These are phyloP conservation scores for Erythrocercus mccallii DNA, from an alignment of 2,113 vertebrate genomes.

Conservation along the genomic window DNA sequence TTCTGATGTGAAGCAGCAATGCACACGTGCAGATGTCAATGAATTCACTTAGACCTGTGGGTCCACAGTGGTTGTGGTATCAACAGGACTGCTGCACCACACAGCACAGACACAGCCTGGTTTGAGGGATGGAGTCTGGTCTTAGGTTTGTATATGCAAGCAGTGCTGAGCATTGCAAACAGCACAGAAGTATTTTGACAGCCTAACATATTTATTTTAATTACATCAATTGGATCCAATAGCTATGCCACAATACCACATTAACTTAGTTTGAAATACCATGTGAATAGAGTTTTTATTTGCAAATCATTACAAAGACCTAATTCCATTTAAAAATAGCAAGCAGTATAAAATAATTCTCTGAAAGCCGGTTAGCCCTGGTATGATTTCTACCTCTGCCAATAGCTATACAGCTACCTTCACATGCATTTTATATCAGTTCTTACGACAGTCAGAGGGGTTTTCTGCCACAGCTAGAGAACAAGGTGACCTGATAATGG, in stretches of 20 bases:
- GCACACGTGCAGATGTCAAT: not conserved
- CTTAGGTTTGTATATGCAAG: not conserved
- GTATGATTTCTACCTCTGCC: not conserved
- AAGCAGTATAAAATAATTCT: not conserved
- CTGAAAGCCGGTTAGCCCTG: not conserved
- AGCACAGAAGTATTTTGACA: not conserved
- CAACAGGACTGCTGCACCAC: not conserved
- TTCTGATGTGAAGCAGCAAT: not conserved
- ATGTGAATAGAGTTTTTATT: not conserved
- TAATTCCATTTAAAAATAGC: not conserved
- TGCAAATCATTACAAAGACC: not conserved
- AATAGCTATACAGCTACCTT: not conserved
- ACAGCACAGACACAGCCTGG: not conserved
- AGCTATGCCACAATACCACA: not conserved
- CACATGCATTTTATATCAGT: not conserved
- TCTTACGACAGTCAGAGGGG: not conserved
- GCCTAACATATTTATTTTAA: not conserved
- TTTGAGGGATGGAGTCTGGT: not conserved
- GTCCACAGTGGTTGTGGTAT: rapidly evolving
- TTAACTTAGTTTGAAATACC: not conserved
- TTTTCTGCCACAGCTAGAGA: not conserved
- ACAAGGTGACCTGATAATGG: too few relatives aligned
- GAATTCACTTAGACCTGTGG: not conserved
- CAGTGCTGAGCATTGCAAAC: not conserved
- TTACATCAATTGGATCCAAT: not conserved